Base-by-base conservation (phyloP, 2,113 vertebrate genomes). In the Triplophysa rosa region DNA sequence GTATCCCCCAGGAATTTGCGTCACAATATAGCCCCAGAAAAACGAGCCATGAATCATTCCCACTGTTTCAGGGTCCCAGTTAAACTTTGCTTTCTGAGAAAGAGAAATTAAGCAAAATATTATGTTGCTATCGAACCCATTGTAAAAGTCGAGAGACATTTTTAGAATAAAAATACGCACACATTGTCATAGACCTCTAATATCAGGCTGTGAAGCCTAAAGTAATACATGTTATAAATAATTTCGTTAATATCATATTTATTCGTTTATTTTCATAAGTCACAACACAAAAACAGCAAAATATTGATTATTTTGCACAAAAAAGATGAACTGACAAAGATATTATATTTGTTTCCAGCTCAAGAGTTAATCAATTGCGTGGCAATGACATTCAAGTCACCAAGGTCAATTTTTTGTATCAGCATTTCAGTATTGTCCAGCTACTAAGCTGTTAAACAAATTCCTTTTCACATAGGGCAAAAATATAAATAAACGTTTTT, bases 11-110 rank as follows among this genome's bases (percentile, higher is more conserved):
- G 98, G 98, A 88, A 99, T 98, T 86, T 99, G 98, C 3, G 98
- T 99, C 89, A 99, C 94, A 78, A 99, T 99, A 88, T 99, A 99
- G 0, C 98, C 98, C 96, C 97, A 99, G 90, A 99, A 99, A 90
- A 99, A 99, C 0, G 97, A 99, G 23, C 98, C 97, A 49, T 99
- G 98, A 85, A 99, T 99, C 95, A 99, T 92, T 21, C 98, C 98
- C 4, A 99, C 97, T 0, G 94, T 98, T 87, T 99, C 96, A 0
- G 97, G 96, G 83, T 99, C 96, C 98, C 98, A 99, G 75, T 96
- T 97, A 89, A 99, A 99, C 88, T 96, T 96, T 81, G 96, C 96
- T 96, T 98, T 97, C 98, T 99, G 89, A 62, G 68, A 8, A 0
- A 0, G 64, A 62, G 26, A 76, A 9, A 67, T 56, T 23, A 7